Conservation (phyloP, 2,888 invertebrate genomes). For the Ellobium chinense region DNA sequence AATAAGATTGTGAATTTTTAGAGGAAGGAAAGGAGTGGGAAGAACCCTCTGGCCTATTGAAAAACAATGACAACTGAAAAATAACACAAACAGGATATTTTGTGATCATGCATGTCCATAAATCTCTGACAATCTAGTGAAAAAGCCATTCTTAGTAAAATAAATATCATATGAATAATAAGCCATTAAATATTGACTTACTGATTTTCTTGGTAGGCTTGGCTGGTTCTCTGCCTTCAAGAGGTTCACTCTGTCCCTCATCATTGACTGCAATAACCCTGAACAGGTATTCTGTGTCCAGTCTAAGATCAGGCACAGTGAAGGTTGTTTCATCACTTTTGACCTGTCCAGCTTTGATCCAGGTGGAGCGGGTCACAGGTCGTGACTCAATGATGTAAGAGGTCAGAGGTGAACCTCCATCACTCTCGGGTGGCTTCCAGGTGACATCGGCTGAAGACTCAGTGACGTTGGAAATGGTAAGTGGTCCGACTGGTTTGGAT, state of each 20-base stretch:
- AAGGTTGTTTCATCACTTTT: slow-evolving; percentile 58
- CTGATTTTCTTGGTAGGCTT: slow-evolving; percentile 66
- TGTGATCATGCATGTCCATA: no score
- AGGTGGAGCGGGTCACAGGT: slow-evolving; percentile 87
- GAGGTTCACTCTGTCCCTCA: slow-evolving; percentile 89
- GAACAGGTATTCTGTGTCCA: slow-evolving; percentile 91
- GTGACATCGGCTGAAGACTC: slow-evolving; percentile 90
- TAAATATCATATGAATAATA: neutral
- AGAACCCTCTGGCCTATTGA: no score
- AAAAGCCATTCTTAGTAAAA: neutral
- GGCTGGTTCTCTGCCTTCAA: slow-evolving; percentile 62
- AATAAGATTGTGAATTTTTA: neutral
- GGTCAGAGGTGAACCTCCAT: slow-evolving; percentile 76
- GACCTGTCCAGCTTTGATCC: slow-evolving; percentile 83
- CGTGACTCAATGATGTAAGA: slow-evolving; percentile 81
- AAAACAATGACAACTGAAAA: no score
- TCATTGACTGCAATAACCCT: slow-evolving; percentile 91
- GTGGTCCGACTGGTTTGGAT: slow-evolving; percentile 89
- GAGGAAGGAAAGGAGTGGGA: no score
- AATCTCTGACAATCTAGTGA: neutral
- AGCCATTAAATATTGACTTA: no score
- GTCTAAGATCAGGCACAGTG: slow-evolving; percentile 83
- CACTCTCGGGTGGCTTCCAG: slow-evolving; percentile 76
- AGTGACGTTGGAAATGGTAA: slow-evolving; percentile 88
- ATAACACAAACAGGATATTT: no score